phyloP scores from a whole-genome alignment of 2,797 vertebrate genomes.

The Alca torda region DNA sequence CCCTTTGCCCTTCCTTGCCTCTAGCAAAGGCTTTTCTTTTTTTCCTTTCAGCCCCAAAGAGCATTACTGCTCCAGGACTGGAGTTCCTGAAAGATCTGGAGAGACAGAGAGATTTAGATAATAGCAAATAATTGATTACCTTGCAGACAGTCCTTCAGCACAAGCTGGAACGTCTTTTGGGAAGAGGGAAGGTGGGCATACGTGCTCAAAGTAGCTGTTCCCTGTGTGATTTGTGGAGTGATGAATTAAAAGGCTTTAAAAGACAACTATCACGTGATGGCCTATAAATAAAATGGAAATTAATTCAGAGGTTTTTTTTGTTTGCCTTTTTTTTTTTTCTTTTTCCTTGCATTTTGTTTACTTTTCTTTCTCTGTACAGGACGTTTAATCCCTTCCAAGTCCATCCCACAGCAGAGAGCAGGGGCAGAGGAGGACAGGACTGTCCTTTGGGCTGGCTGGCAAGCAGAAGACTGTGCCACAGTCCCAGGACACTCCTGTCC shows the following conservation, averaged over 20 bases:
- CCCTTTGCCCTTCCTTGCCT: background rate
- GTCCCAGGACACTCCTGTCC: background rate
- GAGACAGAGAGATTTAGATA: background rate
- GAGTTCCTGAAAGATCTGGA: background rate
- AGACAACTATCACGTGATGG: background rate
- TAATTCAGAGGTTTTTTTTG: background rate
- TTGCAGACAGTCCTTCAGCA: background rate
- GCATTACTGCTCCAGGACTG: background rate
- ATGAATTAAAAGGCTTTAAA: conserved; percentile 22
- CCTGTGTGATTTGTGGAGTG: background rate
- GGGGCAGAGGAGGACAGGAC: background rate
- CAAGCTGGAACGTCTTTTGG: background rate
- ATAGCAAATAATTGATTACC: conserved; percentile 20
- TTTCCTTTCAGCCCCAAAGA: background rate
- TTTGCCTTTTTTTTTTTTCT: background rate
- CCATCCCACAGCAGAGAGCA: background rate
- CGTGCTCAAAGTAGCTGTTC: background rate
- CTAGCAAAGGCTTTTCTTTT: background rate
- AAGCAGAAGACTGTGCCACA: background rate
- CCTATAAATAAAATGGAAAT: conserved; percentile 9
- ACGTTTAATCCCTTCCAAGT: background rate
- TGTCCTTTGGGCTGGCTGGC: background rate
- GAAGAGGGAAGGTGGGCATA: background rate
- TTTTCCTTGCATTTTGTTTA: conserved; percentile 13
- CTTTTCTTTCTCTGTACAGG: background rate